Base-by-base conservation (phyloP, 2,888 invertebrate species). In the Malachius bipustulatus region DNA sequence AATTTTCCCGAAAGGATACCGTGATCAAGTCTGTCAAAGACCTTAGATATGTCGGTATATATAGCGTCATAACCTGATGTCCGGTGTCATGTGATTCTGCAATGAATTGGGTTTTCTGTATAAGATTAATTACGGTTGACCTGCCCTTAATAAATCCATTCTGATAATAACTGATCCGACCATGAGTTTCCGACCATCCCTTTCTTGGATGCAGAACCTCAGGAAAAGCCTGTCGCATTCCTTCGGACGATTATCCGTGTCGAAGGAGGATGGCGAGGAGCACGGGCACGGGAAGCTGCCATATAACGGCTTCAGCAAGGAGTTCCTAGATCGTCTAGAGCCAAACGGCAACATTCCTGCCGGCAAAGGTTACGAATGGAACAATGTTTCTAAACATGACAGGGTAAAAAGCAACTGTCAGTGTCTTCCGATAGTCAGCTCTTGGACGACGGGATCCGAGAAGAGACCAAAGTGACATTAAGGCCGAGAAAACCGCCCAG, bases 151-250 rank as follows among this genome's bases (percentile, higher is more conserved):
- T n/a, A n/a, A n/a, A n/a, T n/a, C n/a, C n/a, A n/a, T n/a, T n/a
- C n/a, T n/a, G n/a, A n/a, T n/a, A n/a, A n/a, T n/a, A n/a, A n/a
- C n/a, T n/a, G n/a, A n/a, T n/a, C n/a, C n/a, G n/a, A n/a, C n/a
- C n/a, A n/a, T n/a, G n/a, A n/a, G n/a, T n/a, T n/a, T n/a, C n/a
- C n/a, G n/a, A n/a, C n/a, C n/a, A n/a, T n/a, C 88, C 50, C 73
- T 90, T 63, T 84, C 84, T 64, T 75, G 82, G 66, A 84, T 88
- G 69, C 91, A 91, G 69, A 91, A 89, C 70, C 76, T 93, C 59
- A 84, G 89, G 69, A 88, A 90, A 71, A 77, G 91, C 64, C 78
- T 93, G 60, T 91, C 90, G 59, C 85, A 90, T 65, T 91, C 91
- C 70, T 91, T 93, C 70, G 90, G 91, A 64, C n/a, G n/a, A n/a